Base-by-base conservation (phyloP, 2,888 invertebrate species). In the Lamproptera curius region DNA sequence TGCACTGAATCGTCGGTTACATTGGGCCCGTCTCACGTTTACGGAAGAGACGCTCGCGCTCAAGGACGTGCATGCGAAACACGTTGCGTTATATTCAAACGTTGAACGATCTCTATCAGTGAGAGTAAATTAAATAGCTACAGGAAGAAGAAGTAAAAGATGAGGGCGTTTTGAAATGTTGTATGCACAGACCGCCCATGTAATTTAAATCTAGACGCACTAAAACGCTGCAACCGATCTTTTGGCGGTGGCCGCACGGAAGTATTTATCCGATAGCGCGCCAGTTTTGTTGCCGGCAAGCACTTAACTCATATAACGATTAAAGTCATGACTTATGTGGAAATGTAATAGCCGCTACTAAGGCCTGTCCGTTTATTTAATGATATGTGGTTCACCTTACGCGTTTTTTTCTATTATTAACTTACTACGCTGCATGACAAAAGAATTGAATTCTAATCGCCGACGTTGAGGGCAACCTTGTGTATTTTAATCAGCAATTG, bases 211-310 rank as follows among this genome's bases (percentile, higher is more conserved):
- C 74, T 59, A 75, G 64, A 79, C 78, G 67, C 64, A 75, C 74
- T 77, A 73, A 74, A 80, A 73, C 72, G 72, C 64, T 73, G 72
- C 74, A 71, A 79, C 75, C 67, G 65, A 73, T 73, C 69, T 76
- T 81, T 82, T 64, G 76, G 70, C 72, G 70, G 67, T 71, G 65
- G 67, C 63, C 71, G 76, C 76, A 61, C 83, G 85, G 86, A 85
- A 85, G 79, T 77, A 67, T 77, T 75, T 73, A 75, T 65, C 62
- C 61, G 60, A 39, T 39, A 23, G 62, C 60, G 42, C 53, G 54
- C 50, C 45, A n/a, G 34, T 48, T 43, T 26, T 34, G 26, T 34
- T 38, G 16, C 34, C 34, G 13, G 42, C 38, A 28, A 39, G 36
- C 36, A 47, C 16, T 41, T 41, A 41, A 47, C 39, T 44, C 38